Conservation (phyloP, 2,797 vertebrate species). For the Etheostoma perlongum region DNA sequence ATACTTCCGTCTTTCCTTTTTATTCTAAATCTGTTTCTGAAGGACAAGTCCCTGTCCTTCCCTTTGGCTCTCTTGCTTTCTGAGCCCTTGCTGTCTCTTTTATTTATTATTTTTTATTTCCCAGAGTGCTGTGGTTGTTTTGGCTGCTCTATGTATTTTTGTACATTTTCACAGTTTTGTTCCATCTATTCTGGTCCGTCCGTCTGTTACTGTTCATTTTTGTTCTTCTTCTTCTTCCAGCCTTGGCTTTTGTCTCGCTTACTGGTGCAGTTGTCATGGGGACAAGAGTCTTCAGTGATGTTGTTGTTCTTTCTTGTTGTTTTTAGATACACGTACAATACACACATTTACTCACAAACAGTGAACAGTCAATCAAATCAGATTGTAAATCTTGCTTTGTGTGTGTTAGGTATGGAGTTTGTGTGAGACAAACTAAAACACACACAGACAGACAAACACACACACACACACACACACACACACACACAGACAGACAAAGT, state of each 20-base stretch:
- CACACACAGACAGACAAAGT: background rate
- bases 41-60: conserved; percentile 58
- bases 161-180: conserved; percentile 45
- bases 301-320: conserved; percentile 29
- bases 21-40: conserved; percentile 58
- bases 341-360: conserved; percentile 11
- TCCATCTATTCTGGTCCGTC: conserved; percentile 47
- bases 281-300: conserved; percentile 44
- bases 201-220: conserved; percentile 48
- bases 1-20: conserved; percentile 13
- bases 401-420: background rate
- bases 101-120: conserved; percentile 16
- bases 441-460: background rate
- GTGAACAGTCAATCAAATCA: background rate
- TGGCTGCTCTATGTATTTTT: conserved; percentile 54
- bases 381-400: background rate
- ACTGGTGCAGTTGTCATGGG: conserved; percentile 65
- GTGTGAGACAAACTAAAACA: background rate
- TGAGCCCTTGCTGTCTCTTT: conserved; percentile 73
- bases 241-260: conserved; percentile 62
- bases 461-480: background rate
- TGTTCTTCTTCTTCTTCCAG: conserved; percentile 51
- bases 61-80: conserved; percentile 42
- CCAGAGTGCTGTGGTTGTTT: conserved; percentile 52
- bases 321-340: conserved; percentile 10